Percentiles rank a stretch among this genome's conserved stretches.
Evolutionary conservation across 2,888 invertebrate species (phyloP).

Genomic region (Drosophila kuntzei): DNA sequence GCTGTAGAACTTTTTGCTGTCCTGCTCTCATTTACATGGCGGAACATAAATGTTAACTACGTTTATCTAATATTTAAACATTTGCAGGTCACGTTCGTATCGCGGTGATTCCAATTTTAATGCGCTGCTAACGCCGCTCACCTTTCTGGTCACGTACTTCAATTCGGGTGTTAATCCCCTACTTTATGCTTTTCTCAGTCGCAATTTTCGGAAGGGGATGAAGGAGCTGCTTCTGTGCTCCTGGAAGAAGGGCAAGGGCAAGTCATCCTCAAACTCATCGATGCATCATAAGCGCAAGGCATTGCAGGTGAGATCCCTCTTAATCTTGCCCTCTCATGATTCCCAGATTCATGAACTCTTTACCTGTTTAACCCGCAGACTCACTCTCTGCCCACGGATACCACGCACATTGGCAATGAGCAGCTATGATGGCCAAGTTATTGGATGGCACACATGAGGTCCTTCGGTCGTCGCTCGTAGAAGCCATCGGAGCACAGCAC

Average conservation of each 20-base stretch:
- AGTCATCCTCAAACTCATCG: constrained; percentile 84
- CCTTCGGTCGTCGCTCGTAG: constrained; percentile 74
- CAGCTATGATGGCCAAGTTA: constrained; percentile 84
- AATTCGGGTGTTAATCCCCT: constrained; percentile 96
- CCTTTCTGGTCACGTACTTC: constrained; percentile 94
- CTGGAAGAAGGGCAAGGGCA: constrained; percentile 85
- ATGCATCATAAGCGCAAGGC: constrained; percentile 85
- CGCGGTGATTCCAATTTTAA: constrained; percentile 91
- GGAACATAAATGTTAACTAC: not conserved
- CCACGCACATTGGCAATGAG: constrained; percentile 85
- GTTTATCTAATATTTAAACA: constrained; percentile 9
- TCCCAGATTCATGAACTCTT: not conserved
- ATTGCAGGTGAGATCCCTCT: constrained; percentile 80
- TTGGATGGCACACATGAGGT: constrained; percentile 60
- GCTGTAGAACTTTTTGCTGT: not conserved
- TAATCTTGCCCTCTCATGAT: too few relatives aligned
- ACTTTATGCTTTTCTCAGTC: constrained; percentile 93
- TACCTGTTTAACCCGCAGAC: constrained; percentile 68
- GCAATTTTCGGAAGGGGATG: constrained; percentile 94
- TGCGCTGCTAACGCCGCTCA: constrained; percentile 92
- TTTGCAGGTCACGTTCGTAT: constrained; percentile 87
- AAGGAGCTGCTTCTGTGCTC: constrained; percentile 91
- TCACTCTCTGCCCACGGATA: constrained; percentile 85
- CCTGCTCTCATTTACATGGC: constrained; percentile 1
- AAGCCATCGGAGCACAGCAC: constrained; percentile 33